These are phyloP conservation scores for Brachionus plicatilis DNA, from an alignment of 1,140 invertebrate species.

Conservation along the genomic window DNA sequence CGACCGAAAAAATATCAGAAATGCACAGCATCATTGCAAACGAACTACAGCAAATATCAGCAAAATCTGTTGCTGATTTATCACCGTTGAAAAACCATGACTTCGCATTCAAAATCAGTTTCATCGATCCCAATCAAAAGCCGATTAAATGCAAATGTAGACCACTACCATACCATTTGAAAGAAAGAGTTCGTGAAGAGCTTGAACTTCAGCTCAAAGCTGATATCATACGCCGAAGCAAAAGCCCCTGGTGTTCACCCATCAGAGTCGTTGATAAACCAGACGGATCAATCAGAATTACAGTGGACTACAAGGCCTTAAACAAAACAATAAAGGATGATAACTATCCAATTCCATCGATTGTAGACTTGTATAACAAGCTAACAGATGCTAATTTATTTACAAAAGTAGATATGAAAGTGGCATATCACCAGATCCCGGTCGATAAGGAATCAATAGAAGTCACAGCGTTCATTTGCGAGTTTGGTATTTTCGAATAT, in stretches of 20 bases:
- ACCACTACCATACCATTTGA: neutral
- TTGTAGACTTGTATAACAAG: neutral
- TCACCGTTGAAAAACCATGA: neutral
- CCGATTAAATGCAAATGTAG: neutral
- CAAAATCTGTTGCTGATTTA: neutral
- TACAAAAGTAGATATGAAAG: neutral
- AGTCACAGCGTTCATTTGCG: neutral
- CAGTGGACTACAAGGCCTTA: neutral
- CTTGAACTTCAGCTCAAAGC: neutral
- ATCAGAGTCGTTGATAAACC: slow-evolving; percentile 42
- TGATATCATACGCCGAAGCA: slow-evolving; percentile 41
- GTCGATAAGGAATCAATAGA: neutral
- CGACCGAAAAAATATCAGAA: too few species aligned
- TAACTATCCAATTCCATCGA: neutral
- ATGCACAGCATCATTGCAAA: too few species aligned
- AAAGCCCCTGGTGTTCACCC: slow-evolving; percentile 43
- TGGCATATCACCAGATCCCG: neutral
- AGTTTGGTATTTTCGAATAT: neutral
- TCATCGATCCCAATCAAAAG: neutral
- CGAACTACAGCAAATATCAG: neutral
- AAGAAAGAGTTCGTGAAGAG: neutral
- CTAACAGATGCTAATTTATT: slow-evolving; percentile 7
- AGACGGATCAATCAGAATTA: neutral
- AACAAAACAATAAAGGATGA: neutral
- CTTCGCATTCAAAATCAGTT: neutral